Evolutionary conservation across 2,113 vertebrate genomes (phyloP).

Genomic region (Seriola quinqueradiata): DNA sequence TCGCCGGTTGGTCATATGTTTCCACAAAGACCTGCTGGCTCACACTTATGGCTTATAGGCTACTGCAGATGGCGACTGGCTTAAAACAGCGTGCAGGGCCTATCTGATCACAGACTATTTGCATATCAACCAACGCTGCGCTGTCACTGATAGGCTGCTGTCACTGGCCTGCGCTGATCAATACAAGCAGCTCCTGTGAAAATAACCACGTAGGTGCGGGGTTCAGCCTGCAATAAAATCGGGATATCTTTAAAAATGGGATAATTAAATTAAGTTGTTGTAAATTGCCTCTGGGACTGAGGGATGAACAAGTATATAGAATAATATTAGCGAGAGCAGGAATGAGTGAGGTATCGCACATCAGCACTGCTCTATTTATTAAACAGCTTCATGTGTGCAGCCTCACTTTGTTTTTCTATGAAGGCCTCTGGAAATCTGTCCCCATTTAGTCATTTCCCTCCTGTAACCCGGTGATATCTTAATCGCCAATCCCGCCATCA

Average conservation of each 20-base stretch:
- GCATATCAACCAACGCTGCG: conserved; percentile 45
- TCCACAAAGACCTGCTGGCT: conserved; percentile 58
- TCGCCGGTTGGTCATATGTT: conserved; percentile 49
- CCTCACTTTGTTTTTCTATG: not conserved
- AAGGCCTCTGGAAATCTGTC: conserved; percentile 1
- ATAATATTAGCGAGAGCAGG: no score
- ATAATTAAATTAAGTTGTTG: conserved; percentile 38
- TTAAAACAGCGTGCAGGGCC: conserved; percentile 31
- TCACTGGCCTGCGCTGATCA: conserved; percentile 32
- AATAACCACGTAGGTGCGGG: not conserved
- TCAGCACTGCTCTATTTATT: not conserved
- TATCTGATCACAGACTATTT: conserved; percentile 45
- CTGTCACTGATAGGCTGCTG: conserved; percentile 25
- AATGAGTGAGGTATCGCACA: not conserved
- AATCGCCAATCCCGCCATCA: conserved; percentile 32
- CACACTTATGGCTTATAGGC: conserved; percentile 46
- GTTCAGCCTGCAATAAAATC: not conserved
- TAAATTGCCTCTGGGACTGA: conserved; percentile 39
- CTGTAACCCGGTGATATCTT: conserved; percentile 8
- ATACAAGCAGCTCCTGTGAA: not conserved
- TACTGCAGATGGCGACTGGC: conserved; percentile 59
- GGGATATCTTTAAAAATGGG: not conserved
- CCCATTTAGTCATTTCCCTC: conserved; percentile 1
- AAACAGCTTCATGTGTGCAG: not conserved
- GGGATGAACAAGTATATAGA: not conserved